phyloP scores from a whole-genome alignment of 1,140 invertebrate species.

The Armadillidium nasatum region DNA sequence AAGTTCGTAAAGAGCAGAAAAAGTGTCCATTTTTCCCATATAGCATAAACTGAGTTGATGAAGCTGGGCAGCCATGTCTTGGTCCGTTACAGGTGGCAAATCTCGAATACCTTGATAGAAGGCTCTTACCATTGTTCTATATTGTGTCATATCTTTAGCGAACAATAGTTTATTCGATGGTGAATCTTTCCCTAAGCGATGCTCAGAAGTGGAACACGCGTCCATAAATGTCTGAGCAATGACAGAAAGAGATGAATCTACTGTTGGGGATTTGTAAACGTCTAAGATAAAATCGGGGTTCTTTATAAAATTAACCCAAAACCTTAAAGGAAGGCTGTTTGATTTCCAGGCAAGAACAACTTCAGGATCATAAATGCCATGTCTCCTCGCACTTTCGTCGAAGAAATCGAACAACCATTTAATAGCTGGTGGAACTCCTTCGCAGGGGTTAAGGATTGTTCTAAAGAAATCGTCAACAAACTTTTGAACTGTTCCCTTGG shows the following conservation, averaged over 20 bases:
- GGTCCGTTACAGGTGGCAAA: conserved; percentile 81
- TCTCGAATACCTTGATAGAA: conserved; percentile 80
- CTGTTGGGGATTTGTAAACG: conserved; percentile 84
- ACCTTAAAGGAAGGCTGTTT: conserved; percentile 77
- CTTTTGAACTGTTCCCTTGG: conserved; percentile 92
- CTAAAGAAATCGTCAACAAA: conserved; percentile 93
- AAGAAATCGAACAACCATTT: conserved; percentile 96
- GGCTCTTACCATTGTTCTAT: conserved; percentile 63
- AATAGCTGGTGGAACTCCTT: conserved; percentile 73
- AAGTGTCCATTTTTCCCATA: conserved; percentile 78
- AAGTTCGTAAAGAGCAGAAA: conserved; percentile 84
- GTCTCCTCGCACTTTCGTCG: conserved; percentile 76
- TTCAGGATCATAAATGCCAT: conserved; percentile 58
- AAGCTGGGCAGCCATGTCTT: conserved; percentile 87
- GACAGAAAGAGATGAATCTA: conserved; percentile 87
- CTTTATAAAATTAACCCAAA: conserved; percentile 96
- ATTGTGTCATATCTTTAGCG: conserved; percentile 80
- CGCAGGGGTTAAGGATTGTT: conserved; percentile 80
- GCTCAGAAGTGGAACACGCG: conserved; percentile 52
- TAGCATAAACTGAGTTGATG: conserved; percentile 81
- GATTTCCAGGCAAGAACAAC: conserved; percentile 90
- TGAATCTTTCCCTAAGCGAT: conserved; percentile 69
- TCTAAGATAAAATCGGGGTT: conserved; percentile 96
- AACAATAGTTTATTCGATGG: conserved; percentile 91
- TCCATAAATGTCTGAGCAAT: conserved; percentile 97